A percentile compares a stretch with the other conserved stretches of the same genome.
phyloP scores from a whole-genome alignment of 2,888 invertebrate species.

The Drosophila hamatofila region DNA sequence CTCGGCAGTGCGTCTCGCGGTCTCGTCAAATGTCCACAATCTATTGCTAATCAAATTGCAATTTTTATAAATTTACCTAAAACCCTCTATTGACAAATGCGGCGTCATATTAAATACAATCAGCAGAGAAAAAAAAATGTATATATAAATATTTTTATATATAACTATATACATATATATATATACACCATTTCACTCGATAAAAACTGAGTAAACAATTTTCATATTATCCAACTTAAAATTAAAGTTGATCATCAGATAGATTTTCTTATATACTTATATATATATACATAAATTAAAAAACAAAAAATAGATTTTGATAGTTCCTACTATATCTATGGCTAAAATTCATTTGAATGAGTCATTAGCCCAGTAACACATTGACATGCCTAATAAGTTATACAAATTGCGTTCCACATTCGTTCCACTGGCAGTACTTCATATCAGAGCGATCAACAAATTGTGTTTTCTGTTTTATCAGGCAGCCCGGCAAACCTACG shows the following conservation, averaged over 20 bases:
- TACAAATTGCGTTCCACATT: slow-evolving; percentile 12
- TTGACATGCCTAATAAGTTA: slow-evolving; percentile 10
- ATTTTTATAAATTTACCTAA: slow-evolving; percentile 76
- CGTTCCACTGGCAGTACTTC: not conserved
- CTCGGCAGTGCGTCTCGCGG: slow-evolving; percentile 23
- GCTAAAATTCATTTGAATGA: not conserved
- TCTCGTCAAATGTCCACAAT: slow-evolving; percentile 41
- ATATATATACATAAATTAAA: not conserved
- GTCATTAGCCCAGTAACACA: not conserved
- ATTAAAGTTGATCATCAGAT: slow-evolving; percentile 3
- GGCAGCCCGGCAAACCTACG: not conserved
- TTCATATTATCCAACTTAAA: slow-evolving; percentile 6
- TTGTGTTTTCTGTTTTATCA: not conserved
- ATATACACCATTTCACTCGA: not conserved
- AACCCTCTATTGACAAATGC: slow-evolving; percentile 52
- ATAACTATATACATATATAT: not conserved
- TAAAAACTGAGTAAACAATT: slow-evolving; percentile 11
- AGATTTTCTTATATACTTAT: too few relatives aligned
- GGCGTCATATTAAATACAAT: too few relatives aligned
- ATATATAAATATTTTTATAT: not conserved
- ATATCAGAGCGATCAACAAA: not conserved
- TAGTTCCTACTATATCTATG: not conserved
- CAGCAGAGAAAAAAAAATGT: not conserved
- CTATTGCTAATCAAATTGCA: slow-evolving; percentile 74
- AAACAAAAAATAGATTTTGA: not conserved